Base-by-base conservation (phyloP, 2,113 vertebrate genomes). In the Martes martes region DNA sequence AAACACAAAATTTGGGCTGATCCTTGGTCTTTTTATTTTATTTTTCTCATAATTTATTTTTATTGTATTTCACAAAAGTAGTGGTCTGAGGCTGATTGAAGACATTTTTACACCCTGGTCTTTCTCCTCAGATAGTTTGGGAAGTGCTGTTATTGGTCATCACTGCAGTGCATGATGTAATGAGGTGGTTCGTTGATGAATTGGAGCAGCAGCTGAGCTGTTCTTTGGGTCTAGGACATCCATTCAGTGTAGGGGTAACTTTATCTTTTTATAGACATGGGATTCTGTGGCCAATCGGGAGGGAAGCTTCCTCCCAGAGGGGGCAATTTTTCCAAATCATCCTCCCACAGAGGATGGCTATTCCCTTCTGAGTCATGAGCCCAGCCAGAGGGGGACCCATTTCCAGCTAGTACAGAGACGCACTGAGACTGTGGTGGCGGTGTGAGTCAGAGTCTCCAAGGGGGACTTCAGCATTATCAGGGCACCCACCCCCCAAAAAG, bases 1-100 rank as follows among this genome's bases (percentile, higher is more conserved):
- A 85, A 85, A 96, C 74, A 94, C 69, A 81, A 92, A 71, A 80
- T 90, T n/a, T 63, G 36, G 42, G 28, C 52, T 55, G 69, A 8
- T 42, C n/a, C 92, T 84, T 83, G 74, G 9, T 45, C 45, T 61
- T 82, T 94, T 86, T 33, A 86, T 59, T 67, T n/a, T 55, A 47
- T 81, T 80, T 89, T 96, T 45, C 16, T 57, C 24, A 52, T 76
- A 76, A 42, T 76, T 76, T 76, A 76, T 47, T 76, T 76, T 76
- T 76, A 90, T 57, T 93, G 0, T 78, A 79, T 96, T 71, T 93
- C 71, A 61, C 11, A 88, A 80, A 90, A 93, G 7, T 61, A 7
- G 45, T 52, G 73, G 11, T 69, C 57, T 39, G 23, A 85, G 33
- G 5, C 26, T 73, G 69, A 79, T 11, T 84, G 73, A 55, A 84